Evolutionary conservation across 1,140 invertebrate genomes (phyloP), one percentile per base, ranked within the genome.

Genomic region (Dinoponera quadriceps): DNA sequence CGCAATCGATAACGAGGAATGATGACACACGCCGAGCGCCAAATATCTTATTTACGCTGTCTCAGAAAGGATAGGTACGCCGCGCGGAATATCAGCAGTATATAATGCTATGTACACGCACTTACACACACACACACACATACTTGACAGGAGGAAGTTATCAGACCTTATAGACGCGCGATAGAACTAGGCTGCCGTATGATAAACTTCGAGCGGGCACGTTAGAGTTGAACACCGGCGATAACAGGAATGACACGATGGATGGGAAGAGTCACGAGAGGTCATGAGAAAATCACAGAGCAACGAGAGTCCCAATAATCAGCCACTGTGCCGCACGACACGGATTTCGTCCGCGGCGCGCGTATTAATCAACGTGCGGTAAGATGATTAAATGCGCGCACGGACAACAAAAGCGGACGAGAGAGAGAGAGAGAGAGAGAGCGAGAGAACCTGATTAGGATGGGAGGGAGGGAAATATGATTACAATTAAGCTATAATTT

Each of bases 401-500:
- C 18, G 75, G 60, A 68, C 62, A 44, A 80, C 22, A 14, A 44
- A 11, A 44, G 7, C 1, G 38, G 38, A 11, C 0, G 38, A 11
- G 38, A 9, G 38, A 44, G 38, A 44, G 38, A 44, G 38, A 44
- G 38, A 9, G 38, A 44, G 38, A 9, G 38, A 44, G 38, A 9
- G 38, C 4, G 38, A 44, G 38, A 44, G 38, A 44, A 9, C n/a
- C n/a, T n/a, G n/a, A n/a, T n/a, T n/a, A 44, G 38, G 9, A 11
- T 9, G 38, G 11, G 38, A 44, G 7, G 11, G 38, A 33, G 38
- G 75, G n/a, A 80, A 80, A 80, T 48, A 51, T 38, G 33, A 80
- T 80, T 80, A 80, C 63, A 69, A 69, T 78, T 78, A 69, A 80
- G 44, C 51, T 48, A 29, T 80, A 80, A 80, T 80, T 44, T 44